Base-by-base conservation (phyloP, 2,797 vertebrate genomes). In the Buphagus erythrorhynchus region DNA sequence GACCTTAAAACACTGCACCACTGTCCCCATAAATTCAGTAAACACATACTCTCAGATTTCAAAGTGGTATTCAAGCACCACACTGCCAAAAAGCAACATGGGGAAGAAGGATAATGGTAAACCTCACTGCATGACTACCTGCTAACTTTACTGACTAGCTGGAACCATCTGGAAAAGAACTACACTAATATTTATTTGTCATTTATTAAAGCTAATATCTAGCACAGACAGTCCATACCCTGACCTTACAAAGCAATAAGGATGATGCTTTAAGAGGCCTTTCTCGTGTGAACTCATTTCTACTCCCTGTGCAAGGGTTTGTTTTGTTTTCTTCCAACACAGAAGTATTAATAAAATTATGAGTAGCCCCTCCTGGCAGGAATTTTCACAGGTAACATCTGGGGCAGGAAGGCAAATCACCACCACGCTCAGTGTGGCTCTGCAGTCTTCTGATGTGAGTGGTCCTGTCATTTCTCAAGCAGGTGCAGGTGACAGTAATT, bases 351-450 rank as follows among this genome's bases (percentile, higher is more conserved):
- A 82, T 28, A 58, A 48, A 80, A 38, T 31, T 79, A 28, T 67
- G 40, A 81, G 26, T 11, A 62, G 36, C 10, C 13, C 26, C 42
- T 25, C 13, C 46, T 24, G 28, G 55, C 3, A 5, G 33, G 29
- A 13, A 84, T 62, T 67, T 81, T 59, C 15, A 25, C 24, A 14
- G 59, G 48, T 7, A 71, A 36, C 85, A 25, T 71, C 36, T 79
- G 42, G 13, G 19, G 16, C 36, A 67, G 46, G 13, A 13, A 22
- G 6, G 46, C 12, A 54, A 36, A 78, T 75, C 46, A 49, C 40
- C 16, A 38, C 36, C 33, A 57, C 0, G 0, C 18, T 76, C 21
- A 43, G 13, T 24, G 67, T 1, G 0, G 55, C 13, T 71, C 80
- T 86, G 16, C 73, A 38, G 36, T 26, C 26, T 81, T 68, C 74